Evolutionary conservation across 2,113 vertebrate species (phyloP).

Genomic region (Tychaedon coryphoeus): DNA sequence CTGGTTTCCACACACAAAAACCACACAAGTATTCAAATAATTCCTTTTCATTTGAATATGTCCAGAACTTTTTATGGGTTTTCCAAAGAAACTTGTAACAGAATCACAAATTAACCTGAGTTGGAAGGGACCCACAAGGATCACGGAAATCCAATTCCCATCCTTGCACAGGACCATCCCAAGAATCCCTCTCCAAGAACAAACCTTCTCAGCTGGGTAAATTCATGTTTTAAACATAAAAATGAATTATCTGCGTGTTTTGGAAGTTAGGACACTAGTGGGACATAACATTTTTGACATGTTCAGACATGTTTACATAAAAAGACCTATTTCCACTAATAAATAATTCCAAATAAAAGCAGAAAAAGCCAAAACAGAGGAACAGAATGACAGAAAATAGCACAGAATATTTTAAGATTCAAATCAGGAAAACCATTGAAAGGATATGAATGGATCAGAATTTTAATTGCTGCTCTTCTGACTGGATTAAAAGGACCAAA

Average conservation of each 20-base stretch:
- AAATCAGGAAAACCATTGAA: conserved; percentile 36
- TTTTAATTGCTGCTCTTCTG: conserved; percentile 88
- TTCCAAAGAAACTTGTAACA: neutral
- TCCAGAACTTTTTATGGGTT: neutral
- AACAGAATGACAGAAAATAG: neutral
- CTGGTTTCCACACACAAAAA: neutral
- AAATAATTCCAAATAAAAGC: neutral
- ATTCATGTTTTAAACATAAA: neutral
- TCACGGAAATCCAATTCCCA: neutral
- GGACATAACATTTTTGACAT: neutral
- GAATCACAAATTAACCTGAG: neutral
- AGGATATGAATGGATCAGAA: conserved; percentile 96
- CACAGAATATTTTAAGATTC: neutral
- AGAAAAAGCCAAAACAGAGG: neutral
- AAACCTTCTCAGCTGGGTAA: neutral
- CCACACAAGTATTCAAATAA: neutral
- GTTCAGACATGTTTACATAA: neutral
- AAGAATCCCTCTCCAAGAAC: neutral
- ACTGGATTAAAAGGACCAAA: conserved; percentile 90
- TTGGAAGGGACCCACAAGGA: neutral
- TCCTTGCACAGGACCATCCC: neutral
- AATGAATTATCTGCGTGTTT: neutral
- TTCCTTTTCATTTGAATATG: neutral
- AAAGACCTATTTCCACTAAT: neutral
- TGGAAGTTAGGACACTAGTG: neutral